Conservation (phyloP, 2,797 vertebrate species). For the Acanthiza pusilla region DNA sequence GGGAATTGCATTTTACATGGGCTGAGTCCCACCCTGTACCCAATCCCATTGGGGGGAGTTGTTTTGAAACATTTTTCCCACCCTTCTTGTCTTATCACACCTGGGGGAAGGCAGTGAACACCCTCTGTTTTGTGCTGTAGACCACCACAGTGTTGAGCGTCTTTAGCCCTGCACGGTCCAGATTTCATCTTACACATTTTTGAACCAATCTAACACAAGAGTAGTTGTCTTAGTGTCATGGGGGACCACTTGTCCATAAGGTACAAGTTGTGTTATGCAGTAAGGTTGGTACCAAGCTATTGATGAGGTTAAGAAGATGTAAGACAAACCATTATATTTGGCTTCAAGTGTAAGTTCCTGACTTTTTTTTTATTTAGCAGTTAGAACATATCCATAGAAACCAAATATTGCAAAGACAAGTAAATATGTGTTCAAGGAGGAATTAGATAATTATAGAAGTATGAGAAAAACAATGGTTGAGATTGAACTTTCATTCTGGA, state of each 20-base stretch:
- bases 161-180: neutral
- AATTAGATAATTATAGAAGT: neutral
- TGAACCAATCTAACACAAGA: neutral
- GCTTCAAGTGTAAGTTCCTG: neutral
- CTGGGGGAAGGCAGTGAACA: neutral
- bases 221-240: neutral
- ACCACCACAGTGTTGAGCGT: neutral
- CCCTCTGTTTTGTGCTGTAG: neutral
- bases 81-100: neutral
- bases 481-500: neutral
- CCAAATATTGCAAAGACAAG: neutral
- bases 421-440: neutral
- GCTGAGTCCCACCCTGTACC: neutral
- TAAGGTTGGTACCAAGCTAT: neutral
- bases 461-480: neutral
- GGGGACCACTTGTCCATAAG: neutral
- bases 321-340: neutral
- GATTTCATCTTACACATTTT: neutral
- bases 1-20: neutral
- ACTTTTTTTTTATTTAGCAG: neutral
- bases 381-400: neutral
- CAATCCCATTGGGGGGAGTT: rapidly evolving
- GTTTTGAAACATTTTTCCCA: neutral
- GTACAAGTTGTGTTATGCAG: neutral
- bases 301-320: neutral